Percentiles rank a stretch among this genome's conserved stretches.
These are phyloP conservation scores for Phragmatobia fuliginosa DNA, from an alignment of 2,888 invertebrate genomes.

Conservation along the genomic window DNA sequence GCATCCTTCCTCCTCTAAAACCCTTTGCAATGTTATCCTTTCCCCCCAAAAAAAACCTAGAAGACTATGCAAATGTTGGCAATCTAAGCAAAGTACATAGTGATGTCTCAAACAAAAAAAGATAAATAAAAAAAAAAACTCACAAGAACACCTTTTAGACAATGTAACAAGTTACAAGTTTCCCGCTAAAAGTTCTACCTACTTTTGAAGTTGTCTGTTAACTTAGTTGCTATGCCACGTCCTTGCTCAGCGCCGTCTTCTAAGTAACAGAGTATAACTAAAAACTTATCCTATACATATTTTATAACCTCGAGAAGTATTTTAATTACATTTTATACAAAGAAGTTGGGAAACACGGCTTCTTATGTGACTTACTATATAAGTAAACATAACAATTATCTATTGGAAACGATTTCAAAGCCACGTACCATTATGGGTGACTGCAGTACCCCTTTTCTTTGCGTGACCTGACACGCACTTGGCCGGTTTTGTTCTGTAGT, in stretches of 20 bases:
- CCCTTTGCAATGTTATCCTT: too few relatives aligned
- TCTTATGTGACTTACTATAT: background rate
- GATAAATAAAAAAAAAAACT: background rate
- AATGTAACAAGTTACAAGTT: constrained; percentile 5
- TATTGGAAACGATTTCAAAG: too few relatives aligned
- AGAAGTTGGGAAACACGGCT: background rate
- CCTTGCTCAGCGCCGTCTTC: background rate
- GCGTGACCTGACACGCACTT: too few relatives aligned
- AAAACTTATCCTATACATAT: background rate
- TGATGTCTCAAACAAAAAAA: background rate
- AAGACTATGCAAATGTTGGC: too few relatives aligned
- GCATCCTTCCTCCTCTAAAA: too few relatives aligned
- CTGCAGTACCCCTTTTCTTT: too few relatives aligned
- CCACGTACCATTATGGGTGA: too few relatives aligned
- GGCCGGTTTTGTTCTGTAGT: too few relatives aligned
- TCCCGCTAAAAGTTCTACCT: background rate
- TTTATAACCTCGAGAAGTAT: background rate
- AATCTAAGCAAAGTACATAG: background rate
- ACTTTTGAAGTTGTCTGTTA: background rate
- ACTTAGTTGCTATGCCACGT: background rate
- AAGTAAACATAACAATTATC: too few relatives aligned
- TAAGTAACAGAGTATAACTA: background rate
- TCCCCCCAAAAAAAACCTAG: too few relatives aligned
- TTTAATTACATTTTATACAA: background rate
- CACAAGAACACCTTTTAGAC: background rate